Evolutionary conservation across 2,113 vertebrate species (phyloP), one percentile per base, ranked within the genome.

Genomic region (Oreotragus oreotragus): DNA sequence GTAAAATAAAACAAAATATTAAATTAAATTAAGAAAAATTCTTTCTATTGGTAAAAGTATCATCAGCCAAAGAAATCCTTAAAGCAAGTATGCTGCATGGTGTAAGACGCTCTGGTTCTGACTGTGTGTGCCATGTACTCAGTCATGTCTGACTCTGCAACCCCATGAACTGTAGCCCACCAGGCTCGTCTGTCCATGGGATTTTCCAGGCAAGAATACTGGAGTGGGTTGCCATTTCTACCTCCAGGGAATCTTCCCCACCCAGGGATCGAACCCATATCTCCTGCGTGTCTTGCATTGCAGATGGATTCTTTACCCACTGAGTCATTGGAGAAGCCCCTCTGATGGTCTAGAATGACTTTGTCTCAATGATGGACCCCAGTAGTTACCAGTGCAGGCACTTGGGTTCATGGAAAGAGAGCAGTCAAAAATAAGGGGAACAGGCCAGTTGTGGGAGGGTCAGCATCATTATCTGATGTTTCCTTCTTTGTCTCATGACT

Each of bases 381-480:
- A 28, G 33, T 3, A 49, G 17, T n/a, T 21, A 80, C 28, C 51
- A 88, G 0, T 1, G 0, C 11, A 21, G 23, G 3, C 13, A 15
- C 4, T 43, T 33, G 17, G 28, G 4, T 57, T 28, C 15, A 39
- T 47, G 47, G 25, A 39, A 36, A 76, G 9, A 81, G 25, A 36
- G 0, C 6, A 79, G 49, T 16, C 47, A n/a, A 55, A 33, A 51
- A 25, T 6, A 85, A 47, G 51, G 64, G 14, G 3, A 90, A 43
- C 9, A 49, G 36, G 28, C 5, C 16, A 84, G 7, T 8, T 70
- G 14, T 15, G 27, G 60, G 43, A 51, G 51, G 7, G 6, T 30
- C 81, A 47, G 66, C 27, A 16, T 73, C 66, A 27, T 36, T n/a
- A 53, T 53, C 28, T 93, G 79, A 80, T 6, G 25, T n/a, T 62